phyloP scores from a whole-genome alignment of 2,888 invertebrate genomes.

The Cataglyphis albicans region DNA sequence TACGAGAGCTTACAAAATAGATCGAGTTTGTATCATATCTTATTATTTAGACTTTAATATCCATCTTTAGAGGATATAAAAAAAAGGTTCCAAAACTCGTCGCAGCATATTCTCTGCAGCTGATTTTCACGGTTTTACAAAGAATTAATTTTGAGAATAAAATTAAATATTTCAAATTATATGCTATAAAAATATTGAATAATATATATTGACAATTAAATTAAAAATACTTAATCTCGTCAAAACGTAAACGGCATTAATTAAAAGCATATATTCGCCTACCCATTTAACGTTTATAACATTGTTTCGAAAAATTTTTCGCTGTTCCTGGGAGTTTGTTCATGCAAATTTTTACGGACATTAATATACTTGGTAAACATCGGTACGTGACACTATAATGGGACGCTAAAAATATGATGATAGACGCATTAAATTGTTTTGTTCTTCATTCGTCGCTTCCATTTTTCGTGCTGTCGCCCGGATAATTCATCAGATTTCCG shows the following conservation, averaged over 20 bases:
- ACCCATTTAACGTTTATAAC: constrained; percentile 24
- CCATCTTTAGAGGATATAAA: constrained; percentile 2
- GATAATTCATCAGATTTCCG: constrained; percentile 32
- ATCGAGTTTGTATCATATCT: constrained; percentile 23
- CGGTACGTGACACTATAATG: constrained; percentile 47
- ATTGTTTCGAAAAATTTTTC: constrained; percentile 32
- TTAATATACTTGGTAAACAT: constrained; percentile 51
- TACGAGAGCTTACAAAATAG: constrained; percentile 16
- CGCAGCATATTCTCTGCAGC: not conserved
- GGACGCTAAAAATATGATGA: constrained; percentile 40
- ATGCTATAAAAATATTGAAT: constrained; percentile 1
- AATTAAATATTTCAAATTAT: not conserved
- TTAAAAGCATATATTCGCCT: not conserved
- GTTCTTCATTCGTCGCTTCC: constrained; percentile 38
- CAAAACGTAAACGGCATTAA: not conserved
- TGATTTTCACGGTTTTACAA: not conserved
- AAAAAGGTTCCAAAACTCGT: not conserved
- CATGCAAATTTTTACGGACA: constrained; percentile 54
- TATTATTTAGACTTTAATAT: constrained; percentile 34
- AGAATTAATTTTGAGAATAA: not conserved
- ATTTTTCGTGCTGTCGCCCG: not conserved
- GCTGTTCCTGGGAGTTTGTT: constrained; percentile 29
- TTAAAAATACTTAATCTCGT: constrained; percentile 2
- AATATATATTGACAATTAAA: not conserved
- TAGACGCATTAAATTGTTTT: constrained; percentile 35